A percentile compares a stretch with the other conserved stretches of the same genome.
Evolutionary conservation across 2,888 invertebrate genomes (phyloP).

Genomic region (Theristus sp.): DNA sequence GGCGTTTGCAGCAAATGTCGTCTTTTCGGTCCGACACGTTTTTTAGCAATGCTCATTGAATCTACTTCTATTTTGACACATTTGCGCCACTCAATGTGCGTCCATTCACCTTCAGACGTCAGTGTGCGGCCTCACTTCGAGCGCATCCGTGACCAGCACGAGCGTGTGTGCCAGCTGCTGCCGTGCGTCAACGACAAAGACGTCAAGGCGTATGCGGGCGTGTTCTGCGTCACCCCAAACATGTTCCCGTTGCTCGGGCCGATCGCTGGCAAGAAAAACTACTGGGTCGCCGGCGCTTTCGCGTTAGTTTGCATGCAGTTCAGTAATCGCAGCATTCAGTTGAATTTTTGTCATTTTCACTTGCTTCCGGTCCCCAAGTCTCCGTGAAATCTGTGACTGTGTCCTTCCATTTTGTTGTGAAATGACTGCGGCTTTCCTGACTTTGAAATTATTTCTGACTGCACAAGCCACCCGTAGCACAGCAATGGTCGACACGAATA

Average conservation of each 20-base stretch:
- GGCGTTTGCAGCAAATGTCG: no score
- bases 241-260: constrained; percentile 33
- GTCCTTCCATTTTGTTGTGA: background rate
- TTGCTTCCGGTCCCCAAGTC: background rate
- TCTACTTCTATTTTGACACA: no score
- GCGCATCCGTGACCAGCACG: constrained; percentile 13
- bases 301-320: constrained; percentile 10
- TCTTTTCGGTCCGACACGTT: no score
- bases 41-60: no score
- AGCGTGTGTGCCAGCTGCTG: constrained; percentile 14
- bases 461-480: no score
- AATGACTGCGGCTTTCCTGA: no score
- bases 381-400: background rate
- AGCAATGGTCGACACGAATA: no score
- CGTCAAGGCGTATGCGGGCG: constrained; percentile 1
- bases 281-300: constrained; percentile 21
- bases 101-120: constrained; percentile 8
- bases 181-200: constrained; percentile 9
- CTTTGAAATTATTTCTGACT: no score
- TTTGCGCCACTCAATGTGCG: no score
- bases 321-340: background rate
- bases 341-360: background rate
- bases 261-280: constrained; percentile 25
- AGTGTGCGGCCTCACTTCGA: constrained; percentile 14
- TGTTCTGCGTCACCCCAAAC: constrained; percentile 30